Base-by-base conservation (phyloP, 2,888 invertebrate genomes). In the Margaritifera margaritifera region DNA sequence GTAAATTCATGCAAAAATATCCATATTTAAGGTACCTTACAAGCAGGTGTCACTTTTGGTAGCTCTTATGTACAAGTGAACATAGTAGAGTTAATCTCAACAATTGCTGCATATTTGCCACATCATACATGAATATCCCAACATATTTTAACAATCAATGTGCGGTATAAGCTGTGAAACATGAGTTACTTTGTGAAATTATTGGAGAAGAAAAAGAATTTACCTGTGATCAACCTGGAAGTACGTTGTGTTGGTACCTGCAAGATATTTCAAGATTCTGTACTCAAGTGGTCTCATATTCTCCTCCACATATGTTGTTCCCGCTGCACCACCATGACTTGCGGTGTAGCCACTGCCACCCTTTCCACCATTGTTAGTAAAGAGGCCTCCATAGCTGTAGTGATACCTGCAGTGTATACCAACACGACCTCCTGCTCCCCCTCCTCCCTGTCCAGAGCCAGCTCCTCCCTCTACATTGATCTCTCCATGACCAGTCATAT, bases 401-500 rank as follows among this genome's bases (percentile, higher is more conserved):
- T 81, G 64, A 72, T 77, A 84, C 64, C 78, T 66, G 70, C 84
- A 84, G 70, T 82, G 83, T 31, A 84, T 74, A n/a, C 75, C 82
- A n/a, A 80, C 73, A 25, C 83, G 69, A 4, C 85, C 85, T 11
- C 85, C 85, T 22, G 84, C 77, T 24, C 80, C 80, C 11, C 82
- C 85, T 15, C 42, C 53, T 18, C 78, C 79, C 2, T 31, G 25
- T 6, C 77, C 84, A 59, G 73, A 56, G 11, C 76, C 84, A 27
- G 75, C 81, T n/a, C 84, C 85, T 25, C 84, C 83, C 1, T 60
- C 74, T 15, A 80, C 80, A 54, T 78, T 80, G 58, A 85, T 78
- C 61, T 82, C 80, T 31, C 85, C 85, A 65, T 85, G 85, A 18
- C 85, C 85, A 1, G 83, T 83, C 20, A 84, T 80, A 69, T 85